A percentile compares a stretch with the other conserved stretches of the same genome.
phyloP scores from a whole-genome alignment of 2,113 vertebrate genomes.

The Pholis gunnellus region DNA sequence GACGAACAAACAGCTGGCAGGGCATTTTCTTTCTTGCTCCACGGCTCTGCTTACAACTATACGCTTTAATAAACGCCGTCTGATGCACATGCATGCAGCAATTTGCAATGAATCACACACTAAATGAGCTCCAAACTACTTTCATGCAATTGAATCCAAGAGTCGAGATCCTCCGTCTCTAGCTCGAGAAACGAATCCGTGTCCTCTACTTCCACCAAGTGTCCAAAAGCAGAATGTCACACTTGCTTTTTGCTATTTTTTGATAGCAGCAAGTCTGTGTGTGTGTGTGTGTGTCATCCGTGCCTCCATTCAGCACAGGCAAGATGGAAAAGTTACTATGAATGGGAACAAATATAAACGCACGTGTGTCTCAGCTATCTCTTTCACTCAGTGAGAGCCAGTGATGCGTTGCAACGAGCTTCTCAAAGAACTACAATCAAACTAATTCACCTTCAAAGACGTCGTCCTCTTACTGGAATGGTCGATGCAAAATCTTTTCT shows the following conservation, averaged over 20 bases:
- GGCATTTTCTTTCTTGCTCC: conserved; percentile 56
- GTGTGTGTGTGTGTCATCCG: conserved; percentile 3
- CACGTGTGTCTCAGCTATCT: neutral
- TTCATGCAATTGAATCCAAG: conserved; percentile 40
- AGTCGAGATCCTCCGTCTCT: neutral
- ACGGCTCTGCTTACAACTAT: conserved; percentile 56
- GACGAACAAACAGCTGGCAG: conserved; percentile 72
- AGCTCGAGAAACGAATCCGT: neutral
- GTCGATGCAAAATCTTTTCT: neutral
- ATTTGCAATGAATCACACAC: conserved; percentile 47
- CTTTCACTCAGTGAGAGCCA: conserved; percentile 3
- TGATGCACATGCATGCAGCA: conserved; percentile 47
- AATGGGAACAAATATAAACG: neutral
- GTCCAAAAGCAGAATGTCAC: conserved; percentile 45
- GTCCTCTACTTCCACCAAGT: conserved; percentile 74
- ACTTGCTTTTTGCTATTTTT: neutral
- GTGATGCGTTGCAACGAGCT: neutral
- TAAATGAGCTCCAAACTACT: conserved; percentile 56
- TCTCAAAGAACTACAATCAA: conserved; percentile 26
- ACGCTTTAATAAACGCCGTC: conserved; percentile 53
- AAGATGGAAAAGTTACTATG: neutral
- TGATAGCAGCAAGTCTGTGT: neutral
- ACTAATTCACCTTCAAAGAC: conserved; percentile 12
- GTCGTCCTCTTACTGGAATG: neutral
- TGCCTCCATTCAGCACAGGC: neutral